Conservation (phyloP, 2,797 vertebrate genomes). For the Neosilurus mollespiculum region DNA sequence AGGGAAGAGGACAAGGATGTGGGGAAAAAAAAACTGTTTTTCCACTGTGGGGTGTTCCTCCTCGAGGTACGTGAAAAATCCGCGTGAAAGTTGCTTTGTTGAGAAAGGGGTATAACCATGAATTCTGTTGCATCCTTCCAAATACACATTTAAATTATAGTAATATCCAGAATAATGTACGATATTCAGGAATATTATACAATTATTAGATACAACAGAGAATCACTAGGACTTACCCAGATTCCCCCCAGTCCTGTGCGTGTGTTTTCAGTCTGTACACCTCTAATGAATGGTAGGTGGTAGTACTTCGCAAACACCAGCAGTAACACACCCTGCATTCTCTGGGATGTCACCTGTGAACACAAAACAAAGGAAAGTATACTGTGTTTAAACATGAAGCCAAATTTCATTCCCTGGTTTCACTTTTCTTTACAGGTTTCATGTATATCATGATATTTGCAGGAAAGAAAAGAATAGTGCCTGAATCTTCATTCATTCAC, state of each 20-base stretch:
- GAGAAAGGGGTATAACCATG: no score
- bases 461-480: no score
- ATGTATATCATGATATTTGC: no score
- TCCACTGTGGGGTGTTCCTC: no score
- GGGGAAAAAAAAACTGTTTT: no score
- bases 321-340: conserved; percentile 94
- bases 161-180: not conserved
- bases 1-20: no score
- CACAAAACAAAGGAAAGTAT: not conserved
- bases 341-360: conserved; percentile 86
- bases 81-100: no score
- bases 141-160: no score
- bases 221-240: conserved; percentile 80
- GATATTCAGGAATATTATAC: not conserved
- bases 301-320: conserved; percentile 94
- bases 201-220: not conserved
- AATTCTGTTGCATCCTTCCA: no score
- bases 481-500: no score
- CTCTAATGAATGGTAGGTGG: conserved; percentile 91
- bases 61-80: no score
- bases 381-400: not conserved
- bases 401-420: not conserved
- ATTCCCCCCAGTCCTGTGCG: conserved; percentile 95
- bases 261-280: conserved; percentile 93
- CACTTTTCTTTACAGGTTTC: no score